Evolutionary conservation across 1,140 invertebrate genomes (phyloP).

Genomic region (Polypedilum vanderplanki): DNA sequence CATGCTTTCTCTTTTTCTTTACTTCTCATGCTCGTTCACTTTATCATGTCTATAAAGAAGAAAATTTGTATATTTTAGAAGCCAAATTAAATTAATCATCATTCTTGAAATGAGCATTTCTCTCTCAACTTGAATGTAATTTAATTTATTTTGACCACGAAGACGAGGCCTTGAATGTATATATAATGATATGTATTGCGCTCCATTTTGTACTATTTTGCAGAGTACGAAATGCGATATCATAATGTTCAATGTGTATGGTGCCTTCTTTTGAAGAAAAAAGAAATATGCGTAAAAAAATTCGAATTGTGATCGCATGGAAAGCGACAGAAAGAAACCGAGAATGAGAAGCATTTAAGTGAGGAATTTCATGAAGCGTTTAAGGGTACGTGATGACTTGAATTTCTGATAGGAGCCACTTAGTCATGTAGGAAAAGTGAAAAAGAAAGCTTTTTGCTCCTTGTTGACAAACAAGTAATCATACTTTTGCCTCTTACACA

Average conservation of each 20-base stretch:
- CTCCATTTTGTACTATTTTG: background rate
- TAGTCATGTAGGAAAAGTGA: constrained; percentile 5
- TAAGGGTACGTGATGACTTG: constrained; percentile 1
- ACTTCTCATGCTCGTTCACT: no score
- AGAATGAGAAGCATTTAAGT: background rate
- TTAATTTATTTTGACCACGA: no score
- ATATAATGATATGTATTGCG: no score
- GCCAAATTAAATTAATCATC: no score
- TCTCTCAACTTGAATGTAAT: no score
- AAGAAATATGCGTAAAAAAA: background rate
- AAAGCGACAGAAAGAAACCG: no score
- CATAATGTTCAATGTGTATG: background rate
- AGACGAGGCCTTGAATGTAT: no score
- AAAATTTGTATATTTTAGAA: no score
- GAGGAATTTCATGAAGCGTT: constrained; percentile 4
- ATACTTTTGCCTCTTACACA: background rate
- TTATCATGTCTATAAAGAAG: no score
- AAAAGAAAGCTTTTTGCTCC: background rate
- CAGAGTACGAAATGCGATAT: background rate
- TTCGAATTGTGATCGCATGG: no score
- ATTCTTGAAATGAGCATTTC: no score
- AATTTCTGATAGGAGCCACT: constrained; percentile 15
- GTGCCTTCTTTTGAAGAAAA: background rate
- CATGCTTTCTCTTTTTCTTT: no score
- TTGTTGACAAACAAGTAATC: background rate